Base-by-base conservation (phyloP, 2,797 vertebrate genomes). In the Gambelia wislizenii region DNA sequence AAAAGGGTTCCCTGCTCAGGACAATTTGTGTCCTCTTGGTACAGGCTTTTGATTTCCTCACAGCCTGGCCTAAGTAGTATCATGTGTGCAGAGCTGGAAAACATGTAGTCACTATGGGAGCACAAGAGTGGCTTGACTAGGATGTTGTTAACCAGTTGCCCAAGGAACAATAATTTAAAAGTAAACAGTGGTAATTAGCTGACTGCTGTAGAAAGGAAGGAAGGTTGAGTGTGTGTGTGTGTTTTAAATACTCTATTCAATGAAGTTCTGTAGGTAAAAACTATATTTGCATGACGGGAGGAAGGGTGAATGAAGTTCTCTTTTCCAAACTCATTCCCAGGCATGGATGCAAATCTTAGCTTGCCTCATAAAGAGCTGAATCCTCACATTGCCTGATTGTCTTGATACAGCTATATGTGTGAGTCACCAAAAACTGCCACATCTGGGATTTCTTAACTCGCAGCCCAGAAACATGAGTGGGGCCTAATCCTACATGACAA, bases 231-330 rank as follows among this genome's bases (percentile, higher is more conserved):
- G 59, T 52, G 9, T 54, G 13, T 54, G 10, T 54, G 13, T 54
- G 52, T 59, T 64, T 64, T 27, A 30, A 30, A 64, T 64, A 30
- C 22, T 2, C 61, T 64, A 64, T 30, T 64, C 47, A 9, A 42
- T 30, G 8, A 70, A 39, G 89, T 90, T 91, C 87, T 87, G 89
- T 89, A 25, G 67, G 2, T 0, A 1, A 84, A 93, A 14, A 12
- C 74, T 81, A 10, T 30, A 70, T 1, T 69, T 78, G 84, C 54
- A 61, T 30, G 3, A 20, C 75, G 14, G 20, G 4, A n/a, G 69
- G 39, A 44, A 44, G 36, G 54, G 20, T 18, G 54, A 36, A 1
- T 16, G 59, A 39, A 10, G 12, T 56, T 86, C 33, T 47, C 5
- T 77, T 54, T 56, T 42, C 44, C 72, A 76, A 77, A 83, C n/a